These are phyloP conservation scores for Prochilodus magdalenae DNA, from an alignment of 2,113 vertebrate genomes.

Conservation along the genomic window DNA sequence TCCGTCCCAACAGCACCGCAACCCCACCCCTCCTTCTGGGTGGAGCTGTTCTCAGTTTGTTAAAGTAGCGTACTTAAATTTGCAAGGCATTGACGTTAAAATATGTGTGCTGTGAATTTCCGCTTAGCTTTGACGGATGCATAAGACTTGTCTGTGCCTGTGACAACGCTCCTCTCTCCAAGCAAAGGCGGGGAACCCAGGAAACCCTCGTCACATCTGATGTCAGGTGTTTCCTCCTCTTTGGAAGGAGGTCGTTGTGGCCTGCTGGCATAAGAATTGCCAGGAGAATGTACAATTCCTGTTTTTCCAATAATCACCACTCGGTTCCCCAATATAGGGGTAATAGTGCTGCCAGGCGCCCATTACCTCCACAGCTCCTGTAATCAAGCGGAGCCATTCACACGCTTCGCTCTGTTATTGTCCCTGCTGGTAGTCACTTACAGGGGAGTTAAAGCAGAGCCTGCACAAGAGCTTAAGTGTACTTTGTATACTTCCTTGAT, in stretches of 20 bases:
- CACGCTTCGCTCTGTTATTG: background rate
- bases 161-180: background rate
- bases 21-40: too few relatives aligned
- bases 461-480: background rate
- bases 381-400: conserved; percentile 25
- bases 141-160: background rate
- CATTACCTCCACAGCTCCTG: conserved; percentile 14
- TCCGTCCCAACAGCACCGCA: too few relatives aligned
- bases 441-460: background rate
- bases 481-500: too few relatives aligned
- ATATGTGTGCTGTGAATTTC: too few relatives aligned
- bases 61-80: too few relatives aligned
- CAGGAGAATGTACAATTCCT: background rate
- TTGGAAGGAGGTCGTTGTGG: background rate
- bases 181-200: background rate
- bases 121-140: too few relatives aligned
- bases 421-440: conserved; percentile 23
- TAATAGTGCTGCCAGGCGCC: background rate
- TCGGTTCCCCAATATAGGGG: background rate
- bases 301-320: conserved; percentile 1
- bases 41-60: too few relatives aligned
- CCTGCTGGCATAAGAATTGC: background rate
- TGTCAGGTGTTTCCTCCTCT: background rate
- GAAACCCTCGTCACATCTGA: conserved; percentile 2
- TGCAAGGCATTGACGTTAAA: too few relatives aligned